A percentile compares a stretch with the other conserved stretches of the same genome.
Conservation (phyloP, 2,113 vertebrate genomes). For the Oryzias woworae region DNA sequence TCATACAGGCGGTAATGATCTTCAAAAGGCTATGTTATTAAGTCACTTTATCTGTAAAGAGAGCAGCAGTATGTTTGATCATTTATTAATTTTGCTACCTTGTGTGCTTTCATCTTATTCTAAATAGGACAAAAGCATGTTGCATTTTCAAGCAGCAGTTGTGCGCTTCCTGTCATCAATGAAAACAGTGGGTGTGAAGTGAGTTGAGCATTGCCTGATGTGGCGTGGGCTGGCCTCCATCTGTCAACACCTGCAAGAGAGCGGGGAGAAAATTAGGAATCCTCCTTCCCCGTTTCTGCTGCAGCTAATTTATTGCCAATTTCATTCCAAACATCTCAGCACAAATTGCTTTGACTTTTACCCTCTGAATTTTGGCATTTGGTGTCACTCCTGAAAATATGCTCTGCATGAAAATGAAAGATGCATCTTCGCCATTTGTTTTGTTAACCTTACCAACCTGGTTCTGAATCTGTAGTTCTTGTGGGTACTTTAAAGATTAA, state of each 20-base stretch:
- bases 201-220: slow-evolving; percentile 60
- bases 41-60: slow-evolving; percentile 29
- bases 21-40: slow-evolving; percentile 16
- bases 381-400: slow-evolving; percentile 24
- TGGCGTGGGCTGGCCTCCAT: slow-evolving; percentile 61
- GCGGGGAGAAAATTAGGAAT: slow-evolving; percentile 45
- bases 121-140: slow-evolving; percentile 56
- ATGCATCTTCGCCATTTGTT: slow-evolving; percentile 11
- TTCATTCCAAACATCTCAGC: slow-evolving; percentile 38
- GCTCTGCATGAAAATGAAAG: slow-evolving; percentile 1
- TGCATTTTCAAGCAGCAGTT: slow-evolving; percentile 48
- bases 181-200: slow-evolving; percentile 59
- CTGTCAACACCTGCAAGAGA: slow-evolving; percentile 58
- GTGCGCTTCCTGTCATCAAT: slow-evolving; percentile 47
- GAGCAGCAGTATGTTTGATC: slow-evolving; percentile 28
- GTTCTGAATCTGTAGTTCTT: slow-evolving; percentile 9
- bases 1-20: slow-evolving; percentile 1
- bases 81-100: slow-evolving; percentile 20
- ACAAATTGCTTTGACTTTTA: slow-evolving; percentile 26
- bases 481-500: neutral
- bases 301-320: slow-evolving; percentile 37
- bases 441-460: slow-evolving; percentile 36
- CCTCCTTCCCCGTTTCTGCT: slow-evolving; percentile 24
- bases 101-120: slow-evolving; percentile 39
- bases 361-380: slow-evolving; percentile 14